A percentile compares a stretch with the other conserved stretches of the same genome.
These are phyloP conservation scores for Dallia pectoralis DNA, from an alignment of 2,797 vertebrate genomes.

Conservation along the genomic window DNA sequence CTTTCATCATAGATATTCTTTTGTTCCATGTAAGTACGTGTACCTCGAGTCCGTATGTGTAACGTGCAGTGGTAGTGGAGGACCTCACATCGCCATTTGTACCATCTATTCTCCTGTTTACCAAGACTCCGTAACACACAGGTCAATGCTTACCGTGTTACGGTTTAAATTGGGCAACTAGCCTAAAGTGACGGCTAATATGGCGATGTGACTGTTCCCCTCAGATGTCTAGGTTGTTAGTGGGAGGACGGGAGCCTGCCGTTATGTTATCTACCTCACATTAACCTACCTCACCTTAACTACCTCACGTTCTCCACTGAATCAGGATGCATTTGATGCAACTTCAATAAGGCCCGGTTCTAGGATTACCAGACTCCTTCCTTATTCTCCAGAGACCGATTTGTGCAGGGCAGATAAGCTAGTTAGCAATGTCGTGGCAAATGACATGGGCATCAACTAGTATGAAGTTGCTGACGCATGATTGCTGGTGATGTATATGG, in stretches of 20 bases:
- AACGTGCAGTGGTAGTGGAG: neutral
- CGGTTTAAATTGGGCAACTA: neutral
- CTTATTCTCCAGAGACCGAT: neutral
- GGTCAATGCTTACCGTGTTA: neutral
- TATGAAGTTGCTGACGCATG: neutral
- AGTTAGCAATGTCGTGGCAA: neutral
- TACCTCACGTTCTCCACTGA: neutral
- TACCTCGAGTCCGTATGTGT: neutral
- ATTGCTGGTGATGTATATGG: neutral
- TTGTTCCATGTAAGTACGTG: constrained; percentile 80
- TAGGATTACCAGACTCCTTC: neutral
- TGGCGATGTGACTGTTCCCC: neutral
- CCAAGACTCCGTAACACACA: neutral
- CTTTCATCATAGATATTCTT: constrained; percentile 74
- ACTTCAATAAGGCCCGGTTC: neutral
- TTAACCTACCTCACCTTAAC: too few relatives aligned
- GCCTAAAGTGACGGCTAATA: neutral
- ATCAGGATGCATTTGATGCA: neutral
- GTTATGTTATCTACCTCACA: neutral
- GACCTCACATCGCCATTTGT: neutral
- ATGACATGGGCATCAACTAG: neutral
- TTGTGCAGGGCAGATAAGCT: neutral
- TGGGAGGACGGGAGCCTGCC: neutral
- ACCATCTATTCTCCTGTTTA: neutral
- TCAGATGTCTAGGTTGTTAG: neutral